A percentile compares a stretch with the other conserved stretches of the same genome.
Conservation (phyloP, 2,888 invertebrate species). For the Tuberolachnus salignus region DNA sequence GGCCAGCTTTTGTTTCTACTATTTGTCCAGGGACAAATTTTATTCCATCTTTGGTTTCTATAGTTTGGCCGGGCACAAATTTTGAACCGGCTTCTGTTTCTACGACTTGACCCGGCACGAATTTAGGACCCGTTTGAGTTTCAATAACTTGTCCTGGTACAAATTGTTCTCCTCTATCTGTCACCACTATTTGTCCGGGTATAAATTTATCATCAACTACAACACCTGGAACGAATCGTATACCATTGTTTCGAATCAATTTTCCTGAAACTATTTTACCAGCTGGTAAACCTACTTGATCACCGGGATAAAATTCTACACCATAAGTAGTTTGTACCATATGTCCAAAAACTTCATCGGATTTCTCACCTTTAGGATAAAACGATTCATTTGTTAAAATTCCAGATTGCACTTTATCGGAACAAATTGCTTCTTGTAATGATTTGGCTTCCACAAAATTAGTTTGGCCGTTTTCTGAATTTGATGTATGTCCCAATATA, state of each 20-base stretch:
- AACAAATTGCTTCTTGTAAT: slow-evolving; percentile 67
- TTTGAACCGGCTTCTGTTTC: slow-evolving; percentile 72
- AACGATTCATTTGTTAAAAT: slow-evolving; percentile 57
- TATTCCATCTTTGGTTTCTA: slow-evolving; percentile 73
- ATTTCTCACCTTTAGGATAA: slow-evolving; percentile 58
- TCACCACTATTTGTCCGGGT: slow-evolving; percentile 73
- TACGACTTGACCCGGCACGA: slow-evolving; percentile 79
- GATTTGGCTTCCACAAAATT: slow-evolving; percentile 69
- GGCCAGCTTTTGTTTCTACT: slow-evolving; percentile 75
- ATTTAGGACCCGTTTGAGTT: slow-evolving; percentile 72
- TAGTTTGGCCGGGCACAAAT: slow-evolving; percentile 75
- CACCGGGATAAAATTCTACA: slow-evolving; percentile 72
- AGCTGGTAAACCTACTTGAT: slow-evolving; percentile 64
- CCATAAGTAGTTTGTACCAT: slow-evolving; percentile 72
- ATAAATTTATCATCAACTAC: slow-evolving; percentile 73
- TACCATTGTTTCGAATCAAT: slow-evolving; percentile 69
- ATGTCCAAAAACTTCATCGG: slow-evolving; percentile 68
- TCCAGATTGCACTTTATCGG: slow-evolving; percentile 58
- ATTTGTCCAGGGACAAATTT: slow-evolving; percentile 81
- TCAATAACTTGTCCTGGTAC: slow-evolving; percentile 77
- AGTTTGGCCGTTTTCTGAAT: slow-evolving; percentile 65
- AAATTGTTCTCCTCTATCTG: slow-evolving; percentile 74
- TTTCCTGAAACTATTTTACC: slow-evolving; percentile 71
- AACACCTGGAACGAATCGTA: slow-evolving; percentile 73
- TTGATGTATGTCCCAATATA: slow-evolving; percentile 67